Evolutionary conservation across 2,888 invertebrate species (phyloP), one percentile per base, ranked within the genome.

Genomic region (Hofmannophila pseudospretella): DNA sequence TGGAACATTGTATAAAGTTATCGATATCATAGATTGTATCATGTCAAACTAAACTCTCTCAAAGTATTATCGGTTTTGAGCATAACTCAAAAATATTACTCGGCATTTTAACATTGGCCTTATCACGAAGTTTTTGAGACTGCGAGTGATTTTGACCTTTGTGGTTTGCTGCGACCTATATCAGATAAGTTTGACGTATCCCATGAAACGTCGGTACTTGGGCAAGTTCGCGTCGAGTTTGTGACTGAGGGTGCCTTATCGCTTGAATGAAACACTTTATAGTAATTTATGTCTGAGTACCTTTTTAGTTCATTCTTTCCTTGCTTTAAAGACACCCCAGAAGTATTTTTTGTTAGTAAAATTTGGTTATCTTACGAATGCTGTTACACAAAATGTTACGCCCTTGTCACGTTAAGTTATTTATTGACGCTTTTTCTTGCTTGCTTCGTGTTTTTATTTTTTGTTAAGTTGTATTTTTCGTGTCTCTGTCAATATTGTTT

Each of bases 151-250:
- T 73, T 65, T 58, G 67, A 67, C 71, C 70, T 69, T 59, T 60
- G 63, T 70, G 60, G 53, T 66, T 67, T 54, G 51, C 57, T 58
- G 49, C 60, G 70, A 73, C 76, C 78, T 73, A 64, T 67, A 74
- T 78, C 71, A 77, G 77, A 77, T 77, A 78, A 79, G 56, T 77
- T 78, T 73, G 71, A 75, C 71, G 63, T 73, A 74, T 68, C 67
- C 67, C 54, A 60, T 61, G 50, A 63, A 65, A 55, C 51, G 49
- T 53, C 48, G 38, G 61, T 62, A 56, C 60, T 58, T 58, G 34
- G 52, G 49, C 49, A 67, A 76, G 54, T 77, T 76, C 43, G 60
- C 63, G 62, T 66, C 54, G 63, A 73, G 58, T 71, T 65, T 45
- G 52, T 42, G 58, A 47, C 57, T 39, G 54, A 59, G 68, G 71